Evolutionary conservation across 2,888 invertebrate genomes (phyloP).

Genomic region (Plebejus anna): DNA sequence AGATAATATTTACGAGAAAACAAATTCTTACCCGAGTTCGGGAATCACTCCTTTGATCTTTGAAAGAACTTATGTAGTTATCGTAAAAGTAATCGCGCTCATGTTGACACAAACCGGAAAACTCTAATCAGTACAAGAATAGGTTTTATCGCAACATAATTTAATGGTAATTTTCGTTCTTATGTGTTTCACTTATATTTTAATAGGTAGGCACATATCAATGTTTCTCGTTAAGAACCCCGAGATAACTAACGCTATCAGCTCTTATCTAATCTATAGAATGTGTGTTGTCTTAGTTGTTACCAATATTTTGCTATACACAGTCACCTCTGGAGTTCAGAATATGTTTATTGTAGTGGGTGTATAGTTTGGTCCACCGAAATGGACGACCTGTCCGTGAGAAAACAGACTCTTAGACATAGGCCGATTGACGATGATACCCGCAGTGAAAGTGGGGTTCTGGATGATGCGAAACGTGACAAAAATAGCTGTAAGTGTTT

Average conservation of each 20-base stretch:
- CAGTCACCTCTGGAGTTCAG: slow-evolving; percentile 47
- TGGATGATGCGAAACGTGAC: slow-evolving; percentile 47
- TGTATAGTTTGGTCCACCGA: slow-evolving; percentile 41
- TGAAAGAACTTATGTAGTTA: not conserved
- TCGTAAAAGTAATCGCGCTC: not conserved
- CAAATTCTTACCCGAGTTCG: not conserved
- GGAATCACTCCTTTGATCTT: slow-evolving; percentile 1
- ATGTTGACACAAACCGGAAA: not conserved
- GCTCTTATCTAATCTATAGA: slow-evolving; percentile 66
- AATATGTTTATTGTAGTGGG: slow-evolving; percentile 38
- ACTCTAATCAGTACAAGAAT: not conserved
- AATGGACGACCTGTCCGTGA: slow-evolving; percentile 58
- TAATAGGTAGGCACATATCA: slow-evolving; percentile 22
- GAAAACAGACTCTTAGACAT: slow-evolving; percentile 48
- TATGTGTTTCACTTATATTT: slow-evolving; percentile 20
- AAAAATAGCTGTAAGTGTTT: slow-evolving; percentile 55
- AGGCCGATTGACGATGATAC: slow-evolving; percentile 71
- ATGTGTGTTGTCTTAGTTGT: slow-evolving; percentile 66
- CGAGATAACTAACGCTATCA: slow-evolving; percentile 51
- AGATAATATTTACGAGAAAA: not conserved
- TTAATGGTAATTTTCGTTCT: slow-evolving; percentile 26
- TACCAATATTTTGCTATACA: slow-evolving; percentile 55
- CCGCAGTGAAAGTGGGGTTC: slow-evolving; percentile 61
- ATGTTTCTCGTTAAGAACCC: slow-evolving; percentile 33
- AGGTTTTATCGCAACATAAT: slow-evolving; percentile 21